Evolutionary conservation across 1,140 invertebrate species (phyloP).

Genomic region (Ericerus pela): DNA sequence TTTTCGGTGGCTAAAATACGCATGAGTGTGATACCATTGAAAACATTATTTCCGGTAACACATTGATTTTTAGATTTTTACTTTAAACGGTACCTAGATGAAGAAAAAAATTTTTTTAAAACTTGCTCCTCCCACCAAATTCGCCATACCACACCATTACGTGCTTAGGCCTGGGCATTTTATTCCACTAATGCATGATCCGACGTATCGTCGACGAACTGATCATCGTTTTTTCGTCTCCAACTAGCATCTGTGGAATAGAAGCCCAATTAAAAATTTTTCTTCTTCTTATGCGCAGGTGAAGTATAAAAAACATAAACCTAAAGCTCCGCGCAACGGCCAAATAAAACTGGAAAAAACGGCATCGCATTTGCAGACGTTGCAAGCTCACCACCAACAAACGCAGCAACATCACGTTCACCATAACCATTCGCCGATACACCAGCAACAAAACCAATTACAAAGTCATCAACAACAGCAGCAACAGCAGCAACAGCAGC

Average conservation of each 20-base stretch:
- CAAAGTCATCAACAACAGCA: background rate
- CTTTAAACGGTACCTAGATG: too few relatives aligned
- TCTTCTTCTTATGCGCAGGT: conserved; percentile 41
- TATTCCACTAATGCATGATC: background rate
- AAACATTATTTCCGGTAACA: too few relatives aligned
- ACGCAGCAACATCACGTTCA: too few relatives aligned
- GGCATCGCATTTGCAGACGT: conserved; percentile 3
- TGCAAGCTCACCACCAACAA: conserved; percentile 14
- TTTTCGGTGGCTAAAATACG: too few relatives aligned
- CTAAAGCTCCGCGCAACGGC: conserved; percentile 47
- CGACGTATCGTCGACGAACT: background rate
- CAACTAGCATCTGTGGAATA: conserved; percentile 3
- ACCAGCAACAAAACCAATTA: background rate
- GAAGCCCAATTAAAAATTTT: background rate
- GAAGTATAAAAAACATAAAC: conserved; percentile 94
- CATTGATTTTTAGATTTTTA: too few relatives aligned
- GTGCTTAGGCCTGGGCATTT: too few relatives aligned
- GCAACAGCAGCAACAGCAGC: conserved; percentile 14
- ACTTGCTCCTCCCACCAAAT: too few relatives aligned
- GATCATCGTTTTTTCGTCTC: conserved; percentile 6
- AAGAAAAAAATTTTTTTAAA: too few relatives aligned
- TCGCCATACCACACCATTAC: too few relatives aligned
- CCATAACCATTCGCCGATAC: too few relatives aligned
- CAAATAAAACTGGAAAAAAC: conserved; percentile 31
- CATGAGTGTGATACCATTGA: too few relatives aligned